A percentile compares a stretch with the other conserved stretches of the same genome.
Conservation (phyloP, 2,888 invertebrate genomes). For the Cerastoderma edule region DNA sequence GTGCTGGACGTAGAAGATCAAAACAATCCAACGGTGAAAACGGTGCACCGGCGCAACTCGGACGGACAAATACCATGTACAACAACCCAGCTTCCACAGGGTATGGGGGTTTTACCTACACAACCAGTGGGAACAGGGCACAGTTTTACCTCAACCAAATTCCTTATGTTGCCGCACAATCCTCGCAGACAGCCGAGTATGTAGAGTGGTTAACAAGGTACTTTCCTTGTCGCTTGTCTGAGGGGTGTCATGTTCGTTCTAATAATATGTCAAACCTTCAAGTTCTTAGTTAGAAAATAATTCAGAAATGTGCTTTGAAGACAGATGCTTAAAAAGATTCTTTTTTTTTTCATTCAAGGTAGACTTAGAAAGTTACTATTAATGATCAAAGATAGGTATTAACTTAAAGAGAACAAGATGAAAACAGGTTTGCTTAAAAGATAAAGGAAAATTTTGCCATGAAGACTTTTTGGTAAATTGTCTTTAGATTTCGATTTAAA, state of each 20-base stretch:
- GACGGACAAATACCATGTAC: slow-evolving; percentile 64
- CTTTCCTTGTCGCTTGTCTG: slow-evolving; percentile 56
- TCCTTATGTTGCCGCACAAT: slow-evolving; percentile 68
- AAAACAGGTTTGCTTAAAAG: neutral
- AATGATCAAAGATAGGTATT: neutral
- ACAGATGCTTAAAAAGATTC: neutral
- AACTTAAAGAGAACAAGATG: neutral
- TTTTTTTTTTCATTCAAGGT: neutral
- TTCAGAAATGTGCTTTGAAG: neutral
- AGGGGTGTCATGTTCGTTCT: slow-evolving; percentile 38
- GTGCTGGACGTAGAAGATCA: slow-evolving; percentile 63
- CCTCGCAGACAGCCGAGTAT: slow-evolving; percentile 71
- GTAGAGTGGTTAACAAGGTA: slow-evolving; percentile 74
- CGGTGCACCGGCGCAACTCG: slow-evolving; percentile 47
- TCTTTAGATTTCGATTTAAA: no score
- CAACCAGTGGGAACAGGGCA: slow-evolving; percentile 66
- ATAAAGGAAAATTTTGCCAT: no score
- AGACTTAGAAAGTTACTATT: neutral
- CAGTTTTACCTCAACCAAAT: slow-evolving; percentile 73
- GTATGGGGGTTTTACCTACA: slow-evolving; percentile 70
- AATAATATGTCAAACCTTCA: slow-evolving; percentile 3
- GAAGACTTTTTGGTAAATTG: no score
- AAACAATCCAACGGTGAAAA: slow-evolving; percentile 46
- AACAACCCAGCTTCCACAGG: slow-evolving; percentile 49
- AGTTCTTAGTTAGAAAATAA: neutral